Base-by-base conservation (phyloP, 2,888 invertebrate species). In the Fissipunctia ypsillon region DNA sequence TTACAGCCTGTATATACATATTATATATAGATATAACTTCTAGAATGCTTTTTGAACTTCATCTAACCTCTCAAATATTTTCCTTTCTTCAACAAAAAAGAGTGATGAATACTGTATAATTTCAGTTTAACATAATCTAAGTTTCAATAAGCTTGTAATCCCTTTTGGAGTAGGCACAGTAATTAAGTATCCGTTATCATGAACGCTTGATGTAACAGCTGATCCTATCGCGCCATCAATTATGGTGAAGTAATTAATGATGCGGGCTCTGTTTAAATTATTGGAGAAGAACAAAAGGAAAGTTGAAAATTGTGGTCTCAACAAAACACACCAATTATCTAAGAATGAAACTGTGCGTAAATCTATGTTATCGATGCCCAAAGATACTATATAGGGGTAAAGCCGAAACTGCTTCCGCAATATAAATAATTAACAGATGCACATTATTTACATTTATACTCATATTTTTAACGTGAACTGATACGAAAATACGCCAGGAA, bases 241-340 rank as follows among this genome's bases (percentile, higher is more conserved):
- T 80, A 76, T 73, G 77, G 70, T 14, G 35, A 63, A 76, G 76
- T 78, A 83, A 85, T 85, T 85, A 80, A 85, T 85, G 83, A 85
- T 87, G 78, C 73, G 83, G 87, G 83, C 45, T 72, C 66, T 69
- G 57, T 65, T 76, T 43, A 75, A 76, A 69, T 67, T 61, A 64
- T 69, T 67, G 56, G 57, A 63, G 57, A 78, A 83, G 76, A 80
- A 81, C 57, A 56, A 70, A 25, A 7, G 16, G 16, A 61, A 59
- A 70, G 19, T 67, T n/a, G 56, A 38, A 83, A 69, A 69, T 64
- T 31, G 6, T 56, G 48, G 6, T 22, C 25, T 43, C 9, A 38
- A 45, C 28, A 59, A 78, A 52, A 45, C 43, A 28, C 19, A 25
- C 16, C n/a, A n/a, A 52, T 25, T 1, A 65, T 16, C 7, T 14